A percentile compares a stretch with the other conserved stretches of the same genome.
Evolutionary conservation across 1,140 invertebrate species (phyloP).

Genomic region (Aphelinus certus): DNA sequence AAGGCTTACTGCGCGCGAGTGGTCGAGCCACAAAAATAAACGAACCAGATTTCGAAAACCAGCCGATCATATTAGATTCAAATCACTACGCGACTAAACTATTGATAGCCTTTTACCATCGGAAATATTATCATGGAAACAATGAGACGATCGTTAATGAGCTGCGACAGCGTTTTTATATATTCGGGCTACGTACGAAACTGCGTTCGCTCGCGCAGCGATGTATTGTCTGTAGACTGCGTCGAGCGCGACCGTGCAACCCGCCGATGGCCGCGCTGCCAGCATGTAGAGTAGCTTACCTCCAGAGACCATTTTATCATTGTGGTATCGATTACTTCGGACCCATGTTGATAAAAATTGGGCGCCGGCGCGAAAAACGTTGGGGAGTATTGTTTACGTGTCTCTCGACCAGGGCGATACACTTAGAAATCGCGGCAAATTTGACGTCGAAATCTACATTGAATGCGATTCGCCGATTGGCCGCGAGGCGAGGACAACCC

Average conservation of each 20-base stretch:
- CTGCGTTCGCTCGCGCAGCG: neutral
- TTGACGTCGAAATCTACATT: constrained; percentile 44
- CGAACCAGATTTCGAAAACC: neutral
- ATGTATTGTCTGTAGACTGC: neutral
- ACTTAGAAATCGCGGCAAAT: constrained; percentile 44
- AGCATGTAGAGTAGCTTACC: constrained; percentile 11
- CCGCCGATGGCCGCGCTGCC: constrained; percentile 31
- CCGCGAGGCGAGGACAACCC: constrained; percentile 37
- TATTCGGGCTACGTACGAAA: neutral
- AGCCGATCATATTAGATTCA: neutral
- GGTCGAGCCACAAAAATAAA: neutral
- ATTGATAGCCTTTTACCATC: neutral
- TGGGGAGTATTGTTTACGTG: constrained; percentile 53
- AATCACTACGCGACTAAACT: neutral
- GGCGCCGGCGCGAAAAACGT: constrained; percentile 47
- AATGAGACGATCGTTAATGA: neutral
- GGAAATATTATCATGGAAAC: neutral
- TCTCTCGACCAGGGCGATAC: constrained; percentile 45
- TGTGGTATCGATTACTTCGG: constrained; percentile 53
- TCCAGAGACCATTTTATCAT: constrained; percentile 45
- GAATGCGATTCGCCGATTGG: constrained; percentile 45
- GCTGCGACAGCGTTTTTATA: neutral
- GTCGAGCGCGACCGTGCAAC: neutral
- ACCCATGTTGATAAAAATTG: constrained; percentile 45
- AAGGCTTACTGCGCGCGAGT: neutral